Percentiles rank a stretch among this genome's conserved stretches.
phyloP scores from a whole-genome alignment of 2,113 vertebrate species.

The Clarias batrachus region DNA sequence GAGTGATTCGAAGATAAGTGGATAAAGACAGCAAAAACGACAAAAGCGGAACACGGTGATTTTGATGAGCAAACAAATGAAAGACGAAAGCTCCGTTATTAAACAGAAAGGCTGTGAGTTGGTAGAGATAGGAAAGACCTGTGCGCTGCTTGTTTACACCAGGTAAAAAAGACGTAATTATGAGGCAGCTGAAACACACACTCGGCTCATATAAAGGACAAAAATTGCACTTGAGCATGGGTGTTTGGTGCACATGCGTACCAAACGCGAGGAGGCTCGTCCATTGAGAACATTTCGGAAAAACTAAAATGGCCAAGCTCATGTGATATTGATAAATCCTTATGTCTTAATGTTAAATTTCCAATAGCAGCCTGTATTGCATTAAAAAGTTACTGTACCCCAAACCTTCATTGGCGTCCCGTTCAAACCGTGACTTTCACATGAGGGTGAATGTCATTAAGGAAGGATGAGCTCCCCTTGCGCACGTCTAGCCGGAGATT shows the following conservation, averaged over 20 bases:
- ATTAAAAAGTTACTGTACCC: too few species aligned
- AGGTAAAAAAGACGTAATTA: slow-evolving; percentile 10
- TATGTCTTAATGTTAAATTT: too few species aligned
- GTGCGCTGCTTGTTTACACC: not conserved
- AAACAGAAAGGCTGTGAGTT: not conserved
- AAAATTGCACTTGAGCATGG: not conserved
- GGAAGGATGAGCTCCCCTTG: too few species aligned
- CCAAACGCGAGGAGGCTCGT: too few species aligned
- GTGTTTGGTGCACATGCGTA: not conserved
- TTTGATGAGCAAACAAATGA: slow-evolving; percentile 21
- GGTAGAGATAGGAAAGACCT: not conserved
- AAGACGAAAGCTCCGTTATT: slow-evolving; percentile 1
- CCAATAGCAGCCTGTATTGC: too few species aligned
- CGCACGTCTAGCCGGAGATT: too few species aligned
- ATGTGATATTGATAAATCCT: too few species aligned
- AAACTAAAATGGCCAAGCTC: too few species aligned
- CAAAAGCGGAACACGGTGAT: not conserved
- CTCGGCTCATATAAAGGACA: not conserved
- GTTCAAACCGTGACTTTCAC: too few species aligned
- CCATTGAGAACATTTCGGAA: too few species aligned
- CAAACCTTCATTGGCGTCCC: too few species aligned
- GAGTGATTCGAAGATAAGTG: slow-evolving; percentile 15
- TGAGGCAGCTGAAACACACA: not conserved
- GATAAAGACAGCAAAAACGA: not conserved
- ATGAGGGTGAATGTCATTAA: too few species aligned